A percentile compares a stretch with the other conserved stretches of the same genome.
Evolutionary conservation across 1,140 invertebrate species (phyloP).

Genomic region (Psilanteris sp.): DNA sequence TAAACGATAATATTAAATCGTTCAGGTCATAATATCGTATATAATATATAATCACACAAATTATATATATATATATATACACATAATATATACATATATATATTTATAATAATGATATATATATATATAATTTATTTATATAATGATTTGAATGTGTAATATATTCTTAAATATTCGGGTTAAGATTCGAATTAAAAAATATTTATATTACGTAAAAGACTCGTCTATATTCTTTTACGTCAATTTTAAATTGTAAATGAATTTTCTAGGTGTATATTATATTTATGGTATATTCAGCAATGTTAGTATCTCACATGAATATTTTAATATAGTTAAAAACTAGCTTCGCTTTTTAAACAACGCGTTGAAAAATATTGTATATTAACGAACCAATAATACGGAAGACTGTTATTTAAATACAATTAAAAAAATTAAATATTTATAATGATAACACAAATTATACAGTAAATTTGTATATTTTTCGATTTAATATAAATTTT

Average conservation of each 20-base stretch:
- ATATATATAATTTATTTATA: not conserved
- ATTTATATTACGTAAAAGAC: constrained; percentile 15
- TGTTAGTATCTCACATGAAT: constrained; percentile 24
- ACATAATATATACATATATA: too few species aligned
- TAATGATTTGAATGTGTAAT: constrained; percentile 39
- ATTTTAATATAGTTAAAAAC: constrained; percentile 37
- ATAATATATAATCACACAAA: too few species aligned
- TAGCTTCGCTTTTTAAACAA: constrained; percentile 38
- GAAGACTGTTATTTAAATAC: constrained; percentile 39
- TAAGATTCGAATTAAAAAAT: constrained; percentile 25
- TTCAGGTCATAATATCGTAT: too few species aligned
- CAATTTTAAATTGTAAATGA: constrained; percentile 25
- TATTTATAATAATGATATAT: too few species aligned
- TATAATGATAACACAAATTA: constrained; percentile 38
- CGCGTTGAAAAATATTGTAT: constrained; percentile 40
- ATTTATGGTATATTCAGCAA: constrained; percentile 15
- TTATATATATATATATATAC: too few species aligned
- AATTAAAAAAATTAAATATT: too few species aligned
- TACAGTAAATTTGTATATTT: constrained; percentile 49
- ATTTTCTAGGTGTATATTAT: constrained; percentile 11
- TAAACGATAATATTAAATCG: too few species aligned
- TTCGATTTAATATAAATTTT: constrained; percentile 37
- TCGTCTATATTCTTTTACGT: constrained; percentile 32
- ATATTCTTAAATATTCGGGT: constrained; percentile 46
- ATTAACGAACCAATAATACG: constrained; percentile 28